A percentile compares a stretch with the other conserved stretches of the same genome.
These are phyloP conservation scores for Oreochromis mossambicus DNA, from an alignment of 2,797 vertebrate species.

Conservation along the genomic window DNA sequence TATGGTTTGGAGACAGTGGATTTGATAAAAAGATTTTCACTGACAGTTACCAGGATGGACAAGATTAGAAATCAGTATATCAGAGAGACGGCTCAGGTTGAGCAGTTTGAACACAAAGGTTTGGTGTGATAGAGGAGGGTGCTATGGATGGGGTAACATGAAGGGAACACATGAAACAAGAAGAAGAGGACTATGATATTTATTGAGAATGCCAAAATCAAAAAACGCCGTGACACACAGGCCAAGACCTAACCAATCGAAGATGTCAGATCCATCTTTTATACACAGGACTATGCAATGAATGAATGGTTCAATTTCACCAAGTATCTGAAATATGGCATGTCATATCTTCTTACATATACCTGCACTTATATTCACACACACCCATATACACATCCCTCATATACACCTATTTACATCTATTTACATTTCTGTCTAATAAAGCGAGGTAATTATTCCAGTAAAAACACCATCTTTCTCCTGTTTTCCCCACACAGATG, in stretches of 20 bases:
- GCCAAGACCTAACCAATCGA: too few relatives aligned
- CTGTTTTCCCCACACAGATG: background rate
- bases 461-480: background rate
- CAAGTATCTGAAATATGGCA: too few relatives aligned
- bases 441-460: background rate
- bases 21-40: background rate
- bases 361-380: too few relatives aligned
- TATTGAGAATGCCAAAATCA: too few relatives aligned
- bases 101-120: background rate
- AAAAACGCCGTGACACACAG: too few relatives aligned
- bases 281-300: too few relatives aligned
- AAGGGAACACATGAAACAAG: background rate
- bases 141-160: rapidly evolving
- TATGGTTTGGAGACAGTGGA: background rate
- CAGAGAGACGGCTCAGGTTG: background rate
- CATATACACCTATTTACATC: too few relatives aligned
- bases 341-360: too few relatives aligned
- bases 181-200: background rate
- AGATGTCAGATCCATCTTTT: too few relatives aligned
- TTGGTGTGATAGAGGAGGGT: background rate
- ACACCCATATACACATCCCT: too few relatives aligned
- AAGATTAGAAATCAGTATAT: background rate
- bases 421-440: background rate
- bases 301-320: too few relatives aligned
- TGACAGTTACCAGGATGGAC: background rate